phyloP scores from a whole-genome alignment of 2,888 invertebrate species.

The Chrysomela aeneicollis region DNA sequence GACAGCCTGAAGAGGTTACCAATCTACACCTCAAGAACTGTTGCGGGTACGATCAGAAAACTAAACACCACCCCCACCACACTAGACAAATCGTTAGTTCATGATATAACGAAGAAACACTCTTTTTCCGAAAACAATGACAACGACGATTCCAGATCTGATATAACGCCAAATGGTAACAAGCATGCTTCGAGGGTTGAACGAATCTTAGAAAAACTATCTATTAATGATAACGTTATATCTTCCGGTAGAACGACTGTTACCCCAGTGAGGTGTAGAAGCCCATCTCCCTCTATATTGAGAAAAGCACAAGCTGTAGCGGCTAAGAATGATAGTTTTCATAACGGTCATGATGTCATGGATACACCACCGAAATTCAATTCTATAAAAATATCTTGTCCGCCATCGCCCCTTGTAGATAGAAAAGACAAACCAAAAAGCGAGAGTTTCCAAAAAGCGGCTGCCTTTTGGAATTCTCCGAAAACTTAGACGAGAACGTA shows the following conservation, averaged over 20 bases:
- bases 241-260: constrained; percentile 43
- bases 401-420: constrained; percentile 43
- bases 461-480: constrained; percentile 59
- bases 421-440: constrained; percentile 53
- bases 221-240: constrained; percentile 15
- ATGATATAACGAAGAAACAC: neutral
- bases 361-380: constrained; percentile 22
- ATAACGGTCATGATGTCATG: constrained; percentile 8
- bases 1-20: constrained; percentile 54
- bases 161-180: constrained; percentile 11
- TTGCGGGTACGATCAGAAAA: constrained; percentile 57
- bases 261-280: constrained; percentile 56
- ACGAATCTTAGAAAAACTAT: constrained; percentile 42
- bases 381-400: constrained; percentile 21
- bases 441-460: constrained; percentile 59
- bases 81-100: constrained; percentile 12
- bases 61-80: constrained; percentile 48
- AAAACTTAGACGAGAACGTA: constrained; percentile 6
- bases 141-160: constrained; percentile 7
- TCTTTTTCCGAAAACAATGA: neutral
- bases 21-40: constrained; percentile 53
- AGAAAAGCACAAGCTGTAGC: constrained; percentile 62
- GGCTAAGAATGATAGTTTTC: constrained; percentile 60
- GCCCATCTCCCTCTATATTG: constrained; percentile 60
- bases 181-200: constrained; percentile 39